Evolutionary conservation across 2,888 invertebrate species (phyloP).

Genomic region (Himalopsyche kuldschensis): DNA sequence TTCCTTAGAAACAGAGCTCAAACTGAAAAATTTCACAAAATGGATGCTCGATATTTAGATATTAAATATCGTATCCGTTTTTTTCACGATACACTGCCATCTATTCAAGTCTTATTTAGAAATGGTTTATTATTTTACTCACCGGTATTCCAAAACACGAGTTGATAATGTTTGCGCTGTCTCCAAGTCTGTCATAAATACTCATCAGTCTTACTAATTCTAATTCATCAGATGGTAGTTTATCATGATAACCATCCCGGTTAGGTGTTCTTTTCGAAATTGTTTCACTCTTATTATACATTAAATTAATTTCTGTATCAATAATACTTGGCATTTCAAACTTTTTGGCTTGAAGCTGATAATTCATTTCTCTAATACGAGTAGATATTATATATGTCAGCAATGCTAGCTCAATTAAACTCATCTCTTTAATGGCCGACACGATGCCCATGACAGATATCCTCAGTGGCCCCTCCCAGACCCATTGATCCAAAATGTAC

Average conservation of each 20-base stretch:
- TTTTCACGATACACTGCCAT: too few relatives aligned
- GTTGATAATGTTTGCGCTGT: slow-evolving; percentile 16
- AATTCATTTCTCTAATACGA: slow-evolving; percentile 2
- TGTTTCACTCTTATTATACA: not conserved
- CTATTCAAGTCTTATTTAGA: too few relatives aligned
- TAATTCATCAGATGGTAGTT: not conserved
- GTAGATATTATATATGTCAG: slow-evolving; percentile 2
- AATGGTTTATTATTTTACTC: not conserved
- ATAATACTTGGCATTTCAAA: not conserved
- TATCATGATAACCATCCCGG: not conserved
- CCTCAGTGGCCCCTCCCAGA: not conserved
- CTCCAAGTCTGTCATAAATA: slow-evolving; percentile 17
- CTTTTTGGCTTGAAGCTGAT: slow-evolving; percentile 8
- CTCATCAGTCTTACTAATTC: slow-evolving; percentile 15
- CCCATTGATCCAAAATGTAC: not conserved
- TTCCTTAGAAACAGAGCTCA: too few relatives aligned
- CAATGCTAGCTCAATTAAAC: slow-evolving; percentile 7
- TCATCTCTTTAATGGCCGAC: slow-evolving; percentile 2
- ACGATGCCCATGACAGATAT: not conserved
- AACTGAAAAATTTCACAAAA: too few relatives aligned
- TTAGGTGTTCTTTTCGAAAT: not conserved
- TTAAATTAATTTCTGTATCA: not conserved
- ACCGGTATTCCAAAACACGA: slow-evolving; percentile 22
- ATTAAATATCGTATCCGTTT: too few relatives aligned
- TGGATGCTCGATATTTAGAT: too few relatives aligned